These are phyloP conservation scores for Heloderma charlesbogerti DNA, from an alignment of 2,113 vertebrate species.

Conservation along the genomic window DNA sequence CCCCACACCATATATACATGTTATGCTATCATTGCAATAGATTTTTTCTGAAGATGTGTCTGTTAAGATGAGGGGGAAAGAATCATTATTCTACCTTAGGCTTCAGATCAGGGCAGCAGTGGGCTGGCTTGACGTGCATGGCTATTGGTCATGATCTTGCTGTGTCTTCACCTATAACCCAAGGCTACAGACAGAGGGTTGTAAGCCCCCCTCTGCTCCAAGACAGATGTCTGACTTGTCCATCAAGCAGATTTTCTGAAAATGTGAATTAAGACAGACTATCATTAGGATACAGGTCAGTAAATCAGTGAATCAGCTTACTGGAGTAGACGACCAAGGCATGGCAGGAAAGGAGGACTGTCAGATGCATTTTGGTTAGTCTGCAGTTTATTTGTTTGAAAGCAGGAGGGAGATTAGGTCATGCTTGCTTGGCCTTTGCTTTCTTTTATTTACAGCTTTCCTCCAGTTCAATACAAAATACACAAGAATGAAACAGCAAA, in stretches of 20 bases:
- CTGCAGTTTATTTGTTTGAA: conserved; percentile 19
- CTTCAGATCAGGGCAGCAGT: conserved; percentile 11
- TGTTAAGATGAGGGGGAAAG: neutral
- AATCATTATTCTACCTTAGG: conserved; percentile 16
- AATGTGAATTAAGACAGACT: neutral
- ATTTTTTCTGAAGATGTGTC: neutral
- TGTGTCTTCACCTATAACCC: conserved; percentile 34
- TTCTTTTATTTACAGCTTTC: conserved; percentile 18
- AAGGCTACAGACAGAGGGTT: conserved; percentile 26
- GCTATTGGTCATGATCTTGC: neutral
- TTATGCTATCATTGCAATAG: neutral
- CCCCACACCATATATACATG: neutral
- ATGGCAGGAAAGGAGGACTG: conserved; percentile 11
- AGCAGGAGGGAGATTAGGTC: neutral
- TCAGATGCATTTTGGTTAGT: conserved; percentile 21
- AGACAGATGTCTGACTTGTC: neutral
- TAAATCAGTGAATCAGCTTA: neutral
- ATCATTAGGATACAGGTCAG: neutral
- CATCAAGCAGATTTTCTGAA: neutral
- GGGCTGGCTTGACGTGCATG: neutral
- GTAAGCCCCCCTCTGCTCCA: neutral
- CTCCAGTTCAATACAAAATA: neutral
- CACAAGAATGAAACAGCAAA: neutral
- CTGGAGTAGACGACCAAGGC: conserved; percentile 21
- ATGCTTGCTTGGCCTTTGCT: neutral